phyloP scores from a whole-genome alignment of 2,888 invertebrate species.

The Agriopis aurantiaria region DNA sequence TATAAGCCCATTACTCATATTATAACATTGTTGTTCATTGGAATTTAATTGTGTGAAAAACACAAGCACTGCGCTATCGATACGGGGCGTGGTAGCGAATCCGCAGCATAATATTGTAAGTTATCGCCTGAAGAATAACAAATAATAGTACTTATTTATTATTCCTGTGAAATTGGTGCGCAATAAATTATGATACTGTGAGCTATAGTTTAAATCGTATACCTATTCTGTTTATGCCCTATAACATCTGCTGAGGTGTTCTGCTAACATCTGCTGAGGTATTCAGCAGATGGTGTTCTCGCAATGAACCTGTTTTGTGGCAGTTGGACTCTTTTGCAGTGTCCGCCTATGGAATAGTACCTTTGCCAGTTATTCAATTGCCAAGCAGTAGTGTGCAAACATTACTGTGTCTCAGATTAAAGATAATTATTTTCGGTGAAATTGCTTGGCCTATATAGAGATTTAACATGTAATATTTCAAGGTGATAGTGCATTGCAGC shows the following conservation, averaged over 20 bases:
- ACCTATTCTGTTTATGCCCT: conserved; percentile 5
- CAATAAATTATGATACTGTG: conserved; percentile 20
- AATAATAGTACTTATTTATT: conserved; percentile 29
- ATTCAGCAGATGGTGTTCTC: too few relatives aligned
- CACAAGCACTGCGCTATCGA: conserved; percentile 27
- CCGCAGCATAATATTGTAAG: conserved; percentile 12
- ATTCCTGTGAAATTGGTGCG: conserved; percentile 15
- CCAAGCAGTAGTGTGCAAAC: too few relatives aligned
- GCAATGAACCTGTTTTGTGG: too few relatives aligned
- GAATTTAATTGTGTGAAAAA: conserved; percentile 47
- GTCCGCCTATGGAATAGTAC: too few relatives aligned
- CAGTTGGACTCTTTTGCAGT: too few relatives aligned
- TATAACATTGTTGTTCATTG: conserved; percentile 42
- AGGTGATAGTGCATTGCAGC: too few relatives aligned
- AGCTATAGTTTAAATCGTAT: conserved; percentile 3
- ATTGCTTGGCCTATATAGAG: too few relatives aligned
- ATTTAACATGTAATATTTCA: too few relatives aligned
- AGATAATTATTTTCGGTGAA: too few relatives aligned
- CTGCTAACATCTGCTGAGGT: too few relatives aligned
- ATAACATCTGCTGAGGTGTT: neutral
- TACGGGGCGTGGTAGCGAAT: conserved; percentile 27
- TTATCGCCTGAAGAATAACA: conserved; percentile 19
- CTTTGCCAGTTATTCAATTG: too few relatives aligned
- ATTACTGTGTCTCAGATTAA: too few relatives aligned
- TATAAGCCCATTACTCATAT: conserved; percentile 24